A percentile compares a stretch with the other conserved stretches of the same genome.
Evolutionary conservation across 2,888 invertebrate genomes (phyloP).

Genomic region (Cyclophora punctaria): DNA sequence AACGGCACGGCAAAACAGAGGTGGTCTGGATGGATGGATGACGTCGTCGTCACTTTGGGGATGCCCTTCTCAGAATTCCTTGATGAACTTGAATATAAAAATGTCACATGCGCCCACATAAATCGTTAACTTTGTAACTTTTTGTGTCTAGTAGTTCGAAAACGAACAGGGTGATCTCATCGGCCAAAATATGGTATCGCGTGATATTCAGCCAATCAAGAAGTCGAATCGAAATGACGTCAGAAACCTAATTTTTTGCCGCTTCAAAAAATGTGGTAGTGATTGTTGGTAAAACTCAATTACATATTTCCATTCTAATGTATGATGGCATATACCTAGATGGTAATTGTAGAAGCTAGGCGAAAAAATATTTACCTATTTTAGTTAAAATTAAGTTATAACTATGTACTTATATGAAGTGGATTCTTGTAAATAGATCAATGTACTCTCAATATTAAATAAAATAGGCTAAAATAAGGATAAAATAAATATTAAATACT

Average conservation of each 20-base stretch:
- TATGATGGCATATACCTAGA: background rate
- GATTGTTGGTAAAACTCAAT: too few relatives aligned
- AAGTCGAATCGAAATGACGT: slow-evolving; percentile 35
- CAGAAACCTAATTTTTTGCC: slow-evolving; percentile 15
- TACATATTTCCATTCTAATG: too few relatives aligned
- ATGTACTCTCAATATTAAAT: too few relatives aligned
- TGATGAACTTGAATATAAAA: slow-evolving; percentile 27
- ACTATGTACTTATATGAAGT: too few relatives aligned
- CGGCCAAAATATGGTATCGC: slow-evolving; percentile 47
- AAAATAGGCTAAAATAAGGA: too few relatives aligned
- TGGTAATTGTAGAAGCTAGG: background rate
- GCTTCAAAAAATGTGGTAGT: too few relatives aligned
- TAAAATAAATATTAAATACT: too few relatives aligned
- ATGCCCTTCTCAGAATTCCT: slow-evolving; percentile 68
- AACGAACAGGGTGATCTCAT: slow-evolving; percentile 62
- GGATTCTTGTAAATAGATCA: too few relatives aligned
- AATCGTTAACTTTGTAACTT: slow-evolving; percentile 14
- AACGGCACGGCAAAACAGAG: slow-evolving; percentile 15
- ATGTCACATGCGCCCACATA: slow-evolving; percentile 45
- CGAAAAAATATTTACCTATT: too few relatives aligned
- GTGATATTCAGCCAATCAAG: slow-evolving; percentile 61
- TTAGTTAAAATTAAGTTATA: too few relatives aligned
- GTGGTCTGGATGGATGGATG: slow-evolving; percentile 27
- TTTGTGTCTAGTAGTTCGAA: slow-evolving; percentile 9
- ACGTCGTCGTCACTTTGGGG: slow-evolving; percentile 63